These are phyloP conservation scores for Heliconius melpomene DNA, from an alignment of 1,140 invertebrate species.

Conservation along the genomic window DNA sequence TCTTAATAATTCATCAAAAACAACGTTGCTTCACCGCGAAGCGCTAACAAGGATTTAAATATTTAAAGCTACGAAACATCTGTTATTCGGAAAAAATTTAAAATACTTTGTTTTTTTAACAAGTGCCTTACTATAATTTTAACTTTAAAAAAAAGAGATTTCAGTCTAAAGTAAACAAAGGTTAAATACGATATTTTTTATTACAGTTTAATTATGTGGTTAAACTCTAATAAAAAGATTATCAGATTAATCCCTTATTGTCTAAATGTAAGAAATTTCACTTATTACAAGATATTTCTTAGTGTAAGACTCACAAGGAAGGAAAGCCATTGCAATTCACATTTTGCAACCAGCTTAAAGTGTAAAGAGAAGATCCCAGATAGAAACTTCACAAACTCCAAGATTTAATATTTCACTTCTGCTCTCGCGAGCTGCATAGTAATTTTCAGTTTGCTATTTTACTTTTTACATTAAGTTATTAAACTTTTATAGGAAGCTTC, in stretches of 20 bases:
- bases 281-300: not conserved
- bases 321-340: conserved; percentile 12
- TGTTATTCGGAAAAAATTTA: not conserved
- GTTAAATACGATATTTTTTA: no score
- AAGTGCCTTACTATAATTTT: not conserved
- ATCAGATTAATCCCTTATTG: no score
- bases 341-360: conserved; percentile 21
- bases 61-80: not conserved
- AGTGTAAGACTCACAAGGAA: not conserved
- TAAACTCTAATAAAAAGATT: no score
- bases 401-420: conserved; percentile 29
- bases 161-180: no score
- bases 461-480: conserved; percentile 21
- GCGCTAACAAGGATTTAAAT: not conserved
- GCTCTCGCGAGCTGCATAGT: conserved; percentile 22
- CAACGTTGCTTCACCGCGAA: not conserved
- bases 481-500: not conserved
- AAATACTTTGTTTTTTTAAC: not conserved
- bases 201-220: no score
- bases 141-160: not conserved
- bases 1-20: conserved; percentile 1
- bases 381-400: conserved; percentile 23
- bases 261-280: not conserved
- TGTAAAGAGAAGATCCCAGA: conserved; percentile 15
- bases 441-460: conserved; percentile 21